A percentile compares a stretch with the other conserved stretches of the same genome.
Conservation (phyloP, 2,113 vertebrate species). For the Smithornis capensis region DNA sequence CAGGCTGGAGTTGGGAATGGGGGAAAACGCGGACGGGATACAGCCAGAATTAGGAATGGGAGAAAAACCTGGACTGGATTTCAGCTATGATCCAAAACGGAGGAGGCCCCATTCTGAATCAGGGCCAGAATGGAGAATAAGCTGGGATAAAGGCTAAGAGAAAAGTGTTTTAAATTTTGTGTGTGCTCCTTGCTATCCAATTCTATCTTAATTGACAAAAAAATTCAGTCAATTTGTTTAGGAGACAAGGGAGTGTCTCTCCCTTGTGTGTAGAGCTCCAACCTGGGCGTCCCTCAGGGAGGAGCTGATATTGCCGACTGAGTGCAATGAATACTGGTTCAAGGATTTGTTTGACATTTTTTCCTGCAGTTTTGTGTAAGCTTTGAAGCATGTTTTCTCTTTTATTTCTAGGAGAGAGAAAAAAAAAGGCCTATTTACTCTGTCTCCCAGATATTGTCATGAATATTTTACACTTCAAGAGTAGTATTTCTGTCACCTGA, state of each 20-base stretch:
- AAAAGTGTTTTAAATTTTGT: background rate
- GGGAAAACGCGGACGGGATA: too few relatives aligned
- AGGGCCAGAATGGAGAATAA: background rate
- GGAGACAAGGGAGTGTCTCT: fast-evolving
- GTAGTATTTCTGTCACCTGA: background rate
- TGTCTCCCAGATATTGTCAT: background rate
- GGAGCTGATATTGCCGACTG: fast-evolving
- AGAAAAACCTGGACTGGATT: too few relatives aligned
- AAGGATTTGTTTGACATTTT: background rate
- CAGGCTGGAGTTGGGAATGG: too few relatives aligned
- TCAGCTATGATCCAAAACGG: too few relatives aligned
- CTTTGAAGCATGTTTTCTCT: background rate
- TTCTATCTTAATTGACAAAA: background rate
- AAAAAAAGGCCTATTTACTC: fast-evolving
- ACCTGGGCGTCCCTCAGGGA: fast-evolving
- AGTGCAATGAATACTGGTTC: fast-evolving
- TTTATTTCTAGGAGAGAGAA: background rate
- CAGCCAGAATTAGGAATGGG: too few relatives aligned
- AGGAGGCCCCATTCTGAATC: background rate
- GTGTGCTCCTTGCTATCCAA: fast-evolving
- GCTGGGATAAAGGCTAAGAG: fast-evolving
- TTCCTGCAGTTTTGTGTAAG: background rate
- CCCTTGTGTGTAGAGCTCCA: background rate
- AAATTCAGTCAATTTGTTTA: background rate
- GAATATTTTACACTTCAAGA: background rate